These are phyloP conservation scores for Pogoniulus pusillus DNA, from an alignment of 2,797 vertebrate genomes.

Conservation along the genomic window DNA sequence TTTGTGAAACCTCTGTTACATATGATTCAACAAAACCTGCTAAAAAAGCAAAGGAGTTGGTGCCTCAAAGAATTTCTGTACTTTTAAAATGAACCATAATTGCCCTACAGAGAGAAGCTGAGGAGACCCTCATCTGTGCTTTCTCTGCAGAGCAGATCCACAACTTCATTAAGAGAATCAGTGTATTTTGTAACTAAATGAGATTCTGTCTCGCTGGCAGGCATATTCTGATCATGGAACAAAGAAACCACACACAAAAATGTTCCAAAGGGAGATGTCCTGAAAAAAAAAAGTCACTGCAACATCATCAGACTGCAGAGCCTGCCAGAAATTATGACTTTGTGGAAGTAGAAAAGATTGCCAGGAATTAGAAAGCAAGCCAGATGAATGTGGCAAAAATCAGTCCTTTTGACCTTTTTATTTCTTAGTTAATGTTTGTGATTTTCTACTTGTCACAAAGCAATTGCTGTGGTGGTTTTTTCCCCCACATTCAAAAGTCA, in stretches of 20 bases:
- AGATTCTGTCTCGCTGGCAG: slow-evolving; percentile 41
- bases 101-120: neutral
- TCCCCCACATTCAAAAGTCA: neutral
- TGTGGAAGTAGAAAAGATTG: neutral
- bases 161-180: slow-evolving; percentile 66
- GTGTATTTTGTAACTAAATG: slow-evolving; percentile 53
- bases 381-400: neutral
- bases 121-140: slow-evolving; percentile 23
- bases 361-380: neutral
- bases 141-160: slow-evolving; percentile 45
- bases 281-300: slow-evolving; percentile 23
- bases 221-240: slow-evolving; percentile 19
- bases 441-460: neutral
- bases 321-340: neutral
- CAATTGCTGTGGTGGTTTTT: neutral
- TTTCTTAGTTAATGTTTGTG: neutral
- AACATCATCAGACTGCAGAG: neutral
- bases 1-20: slow-evolving; percentile 15
- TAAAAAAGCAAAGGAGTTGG: neutral
- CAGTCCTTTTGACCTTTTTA: neutral
- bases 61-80: slow-evolving; percentile 26
- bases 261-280: slow-evolving; percentile 43
- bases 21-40: slow-evolving; percentile 43
- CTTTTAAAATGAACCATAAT: slow-evolving; percentile 48
- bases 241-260: slow-evolving; percentile 62